phyloP scores from a whole-genome alignment of 2,797 vertebrate genomes.

The Oophaga sylvatica region DNA sequence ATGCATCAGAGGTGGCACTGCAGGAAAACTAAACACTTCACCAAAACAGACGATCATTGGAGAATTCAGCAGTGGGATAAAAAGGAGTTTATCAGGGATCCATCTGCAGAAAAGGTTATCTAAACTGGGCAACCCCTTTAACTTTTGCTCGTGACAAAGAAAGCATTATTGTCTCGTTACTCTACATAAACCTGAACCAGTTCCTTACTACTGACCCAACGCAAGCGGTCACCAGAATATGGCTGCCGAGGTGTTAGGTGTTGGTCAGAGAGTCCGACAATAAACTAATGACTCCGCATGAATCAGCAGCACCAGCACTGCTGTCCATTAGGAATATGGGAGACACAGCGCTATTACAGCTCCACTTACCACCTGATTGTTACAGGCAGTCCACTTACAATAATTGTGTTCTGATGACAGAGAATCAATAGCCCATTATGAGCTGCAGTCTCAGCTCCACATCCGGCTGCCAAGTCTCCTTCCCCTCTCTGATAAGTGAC shows the following conservation, averaged over 20 bases:
- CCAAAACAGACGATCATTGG: too few relatives aligned
- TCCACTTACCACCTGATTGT: background rate
- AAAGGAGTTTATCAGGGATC: too few relatives aligned
- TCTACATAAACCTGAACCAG: too few relatives aligned
- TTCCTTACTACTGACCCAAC: background rate
- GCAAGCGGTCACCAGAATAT: background rate
- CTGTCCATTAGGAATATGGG: background rate
- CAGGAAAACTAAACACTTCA: too few relatives aligned
- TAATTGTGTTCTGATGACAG: background rate
- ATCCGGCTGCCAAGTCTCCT: background rate
- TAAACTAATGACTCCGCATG: background rate
- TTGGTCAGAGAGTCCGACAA: too few relatives aligned
- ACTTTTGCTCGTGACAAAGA: too few relatives aligned
- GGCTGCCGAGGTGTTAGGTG: background rate
- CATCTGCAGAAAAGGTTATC: too few relatives aligned
- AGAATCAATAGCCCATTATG: background rate
- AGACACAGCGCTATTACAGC: background rate
- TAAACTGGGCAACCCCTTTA: too few relatives aligned
- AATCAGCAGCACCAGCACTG: background rate
- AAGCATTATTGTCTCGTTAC: too few relatives aligned
- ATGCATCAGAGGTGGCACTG: too few relatives aligned
- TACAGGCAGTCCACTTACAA: background rate
- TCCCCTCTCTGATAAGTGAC: background rate
- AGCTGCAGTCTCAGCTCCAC: slow-evolving; percentile 1
- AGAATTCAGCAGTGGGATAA: too few relatives aligned